phyloP scores from a whole-genome alignment of 2,888 invertebrate genomes.

The Acrobasis consociella region DNA sequence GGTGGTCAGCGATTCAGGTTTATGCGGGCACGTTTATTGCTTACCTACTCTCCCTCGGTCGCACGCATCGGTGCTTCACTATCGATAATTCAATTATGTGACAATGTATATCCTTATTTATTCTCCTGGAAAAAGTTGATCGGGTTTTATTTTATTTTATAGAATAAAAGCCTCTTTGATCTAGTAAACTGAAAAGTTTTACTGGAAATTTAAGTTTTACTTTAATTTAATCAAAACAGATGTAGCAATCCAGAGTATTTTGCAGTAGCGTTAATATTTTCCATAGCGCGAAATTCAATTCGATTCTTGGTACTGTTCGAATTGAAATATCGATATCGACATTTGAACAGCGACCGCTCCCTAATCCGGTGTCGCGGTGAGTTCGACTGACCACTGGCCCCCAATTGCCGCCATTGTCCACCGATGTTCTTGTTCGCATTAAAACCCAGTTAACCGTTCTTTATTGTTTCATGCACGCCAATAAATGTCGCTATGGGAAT shows the following conservation, averaged over 20 bases:
- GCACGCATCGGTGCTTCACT: slow-evolving; percentile 34
- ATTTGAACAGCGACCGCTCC: slow-evolving; percentile 31
- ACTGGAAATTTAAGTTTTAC: no score
- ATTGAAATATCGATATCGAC: slow-evolving; percentile 45
- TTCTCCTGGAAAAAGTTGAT: slow-evolving; percentile 22
- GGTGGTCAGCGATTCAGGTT: slow-evolving; percentile 81
- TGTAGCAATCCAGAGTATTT: no score
- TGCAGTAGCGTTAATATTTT: no score
- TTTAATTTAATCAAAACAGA: no score
- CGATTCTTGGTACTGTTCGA: neutral
- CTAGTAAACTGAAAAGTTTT: slow-evolving; percentile 1
- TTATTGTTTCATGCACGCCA: slow-evolving; percentile 79
- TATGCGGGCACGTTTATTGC: slow-evolving; percentile 80
- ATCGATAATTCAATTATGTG: slow-evolving; percentile 35
- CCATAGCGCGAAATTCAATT: neutral
- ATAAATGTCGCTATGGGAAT: slow-evolving; percentile 77
- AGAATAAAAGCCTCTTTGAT: neutral
- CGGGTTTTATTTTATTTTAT: slow-evolving; percentile 18
- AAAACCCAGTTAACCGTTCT: slow-evolving; percentile 81
- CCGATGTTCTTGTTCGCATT: slow-evolving; percentile 79
- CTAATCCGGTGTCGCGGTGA: slow-evolving; percentile 48
- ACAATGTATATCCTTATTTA: slow-evolving; percentile 20
- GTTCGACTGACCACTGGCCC: slow-evolving; percentile 72
- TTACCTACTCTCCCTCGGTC: slow-evolving; percentile 59
- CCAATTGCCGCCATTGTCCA: slow-evolving; percentile 76